Base-by-base conservation (phyloP, 2,113 vertebrate genomes). In the Neodontobutis hainanensis region DNA sequence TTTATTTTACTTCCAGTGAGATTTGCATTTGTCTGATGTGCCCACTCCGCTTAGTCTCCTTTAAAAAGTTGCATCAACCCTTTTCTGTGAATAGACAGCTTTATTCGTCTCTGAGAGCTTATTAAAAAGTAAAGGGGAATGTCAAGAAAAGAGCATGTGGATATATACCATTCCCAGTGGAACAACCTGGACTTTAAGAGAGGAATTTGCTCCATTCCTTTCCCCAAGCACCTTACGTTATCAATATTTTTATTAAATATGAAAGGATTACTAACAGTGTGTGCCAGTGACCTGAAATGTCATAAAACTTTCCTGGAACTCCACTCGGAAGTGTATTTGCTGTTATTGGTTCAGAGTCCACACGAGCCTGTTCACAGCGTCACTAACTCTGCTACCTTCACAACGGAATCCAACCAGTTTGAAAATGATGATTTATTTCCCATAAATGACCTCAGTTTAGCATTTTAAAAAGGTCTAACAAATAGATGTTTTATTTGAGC, bases 291-390 rank as follows among this genome's bases (percentile, higher is more conserved):
- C 80, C 78, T 77, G 65, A 80, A 71, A 85, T 75, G 63, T 69
- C 48, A 71, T 88, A 70, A 88, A 67, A 69, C 19, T 88, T 90
- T 91, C 87, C 81, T 91, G 91, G 90, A 90, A 81, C 50, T 11
- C 58, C 73, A 85, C 63, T 87, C 75, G 84, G 88, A 91, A 89
- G 88, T 89, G 58, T 75, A 79, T 81, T 88, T 83, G 86, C 87
- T 78, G 48, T 34, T 72, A 56, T 65, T 70, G 77, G 68, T 83
- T 88, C 27, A 8, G 35, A 36, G 73, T 69, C 65, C 49, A 53
- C 65, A 63, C 61, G 49, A 48, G 5, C 12, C 81, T 86, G 70
- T 86, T 78, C 52, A 61, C 46, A 6, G 68, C 71, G 64, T 77
- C 64, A 64, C 45, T 81, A 57, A 76, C 72, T 78, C 70, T 73